Conservation (phyloP, 2,797 vertebrate genomes). For the Simalia tracyae region DNA sequence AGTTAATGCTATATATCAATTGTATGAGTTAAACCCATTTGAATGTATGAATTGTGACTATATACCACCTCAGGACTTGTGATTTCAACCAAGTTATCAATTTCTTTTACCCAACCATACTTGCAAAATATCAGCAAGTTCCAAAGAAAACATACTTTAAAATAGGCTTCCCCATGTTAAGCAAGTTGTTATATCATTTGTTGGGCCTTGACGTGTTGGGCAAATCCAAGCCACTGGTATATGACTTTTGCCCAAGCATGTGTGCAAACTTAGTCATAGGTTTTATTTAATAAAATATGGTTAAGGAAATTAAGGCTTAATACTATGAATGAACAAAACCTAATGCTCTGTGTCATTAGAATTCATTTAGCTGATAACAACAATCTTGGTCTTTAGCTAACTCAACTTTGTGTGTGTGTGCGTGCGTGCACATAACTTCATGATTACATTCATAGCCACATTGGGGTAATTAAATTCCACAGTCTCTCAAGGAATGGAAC, state of each 20-base stretch:
- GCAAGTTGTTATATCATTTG: neutral
- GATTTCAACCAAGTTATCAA: neutral
- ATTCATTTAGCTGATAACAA: neutral
- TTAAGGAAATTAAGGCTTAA: neutral
- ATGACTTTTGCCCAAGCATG: neutral
- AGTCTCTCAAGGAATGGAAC: neutral
- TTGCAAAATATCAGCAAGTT: neutral
- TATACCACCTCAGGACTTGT: neutral
- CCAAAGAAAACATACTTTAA: neutral
- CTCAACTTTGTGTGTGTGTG: neutral
- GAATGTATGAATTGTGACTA: neutral
- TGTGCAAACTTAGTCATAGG: neutral
- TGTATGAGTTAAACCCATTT: neutral
- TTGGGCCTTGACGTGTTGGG: neutral
- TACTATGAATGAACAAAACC: neutral
- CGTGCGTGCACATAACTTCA: neutral
- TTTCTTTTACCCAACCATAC: neutral
- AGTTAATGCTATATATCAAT: neutral
- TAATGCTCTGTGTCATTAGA: neutral
- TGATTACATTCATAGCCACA: neutral
- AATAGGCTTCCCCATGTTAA: neutral
- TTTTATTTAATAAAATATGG: neutral
- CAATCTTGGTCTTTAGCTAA: neutral
- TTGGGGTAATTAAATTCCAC: neutral
- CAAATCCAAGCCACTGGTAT: neutral